These are phyloP conservation scores for Montipora capricornis DNA, from an alignment of 64 coral and sea anemone genomes.

Conservation along the genomic window DNA sequence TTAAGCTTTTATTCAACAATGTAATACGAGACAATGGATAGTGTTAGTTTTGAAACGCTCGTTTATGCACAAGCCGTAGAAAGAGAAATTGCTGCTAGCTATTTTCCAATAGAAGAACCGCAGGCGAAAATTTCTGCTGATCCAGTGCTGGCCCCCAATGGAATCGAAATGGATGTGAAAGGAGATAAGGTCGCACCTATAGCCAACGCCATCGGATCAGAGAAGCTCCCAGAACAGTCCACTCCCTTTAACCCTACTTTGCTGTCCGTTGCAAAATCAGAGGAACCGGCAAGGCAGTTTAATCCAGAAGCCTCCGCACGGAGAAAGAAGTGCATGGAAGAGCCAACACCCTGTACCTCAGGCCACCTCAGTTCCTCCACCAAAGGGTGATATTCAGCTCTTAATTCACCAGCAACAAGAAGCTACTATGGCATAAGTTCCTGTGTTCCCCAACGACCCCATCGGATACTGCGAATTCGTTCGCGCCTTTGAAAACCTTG, in stretches of 20 bases:
- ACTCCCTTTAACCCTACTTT: too few relatives aligned
- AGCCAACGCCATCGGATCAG: too few relatives aligned
- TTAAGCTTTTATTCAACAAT: too few relatives aligned
- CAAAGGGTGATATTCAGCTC: background rate
- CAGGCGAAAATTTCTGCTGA: too few relatives aligned
- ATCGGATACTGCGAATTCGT: constrained; percentile 53
- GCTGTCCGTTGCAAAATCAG: background rate
- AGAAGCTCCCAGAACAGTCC: too few relatives aligned
- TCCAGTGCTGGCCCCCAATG: too few relatives aligned
- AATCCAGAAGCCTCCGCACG: background rate
- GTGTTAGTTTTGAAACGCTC: too few relatives aligned
- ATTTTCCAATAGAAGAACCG: background rate
- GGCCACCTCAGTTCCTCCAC: background rate
- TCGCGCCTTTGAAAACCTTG: background rate
- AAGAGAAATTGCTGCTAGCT: background rate
- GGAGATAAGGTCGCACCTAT: too few relatives aligned
- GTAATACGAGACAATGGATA: too few relatives aligned
- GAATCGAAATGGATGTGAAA: too few relatives aligned
- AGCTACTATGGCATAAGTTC: constrained; percentile 8
- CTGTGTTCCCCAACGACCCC: background rate
- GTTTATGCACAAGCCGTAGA: background rate
- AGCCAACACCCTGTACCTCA: background rate
- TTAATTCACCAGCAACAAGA: constrained; percentile 44
- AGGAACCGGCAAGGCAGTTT: background rate
- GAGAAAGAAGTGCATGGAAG: background rate